These are phyloP conservation scores for Penaeus chinensis DNA, from an alignment of 1,140 invertebrate species.

Conservation along the genomic window DNA sequence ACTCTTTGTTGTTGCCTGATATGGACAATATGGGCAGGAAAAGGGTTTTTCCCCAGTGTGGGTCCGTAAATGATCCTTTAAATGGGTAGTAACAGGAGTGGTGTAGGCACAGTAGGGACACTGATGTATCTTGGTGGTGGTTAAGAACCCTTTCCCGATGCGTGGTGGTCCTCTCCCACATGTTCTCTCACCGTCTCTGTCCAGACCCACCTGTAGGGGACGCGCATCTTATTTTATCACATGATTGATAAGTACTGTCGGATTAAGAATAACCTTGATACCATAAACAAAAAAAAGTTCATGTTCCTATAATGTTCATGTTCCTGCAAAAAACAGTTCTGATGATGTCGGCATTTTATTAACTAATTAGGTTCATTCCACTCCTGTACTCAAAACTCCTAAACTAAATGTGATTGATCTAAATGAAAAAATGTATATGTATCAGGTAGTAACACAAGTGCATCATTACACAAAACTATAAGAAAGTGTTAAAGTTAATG, in stretches of 20 bases:
- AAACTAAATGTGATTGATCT: too few relatives aligned
- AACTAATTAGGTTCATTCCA: too few relatives aligned
- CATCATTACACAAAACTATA: too few relatives aligned
- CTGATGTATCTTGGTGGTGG: slow-evolving; percentile 47
- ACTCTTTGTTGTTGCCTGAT: slow-evolving; percentile 54
- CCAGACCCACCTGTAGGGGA: slow-evolving; percentile 49
- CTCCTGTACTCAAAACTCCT: too few relatives aligned
- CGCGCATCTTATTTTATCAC: slow-evolving; percentile 36
- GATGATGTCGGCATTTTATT: too few relatives aligned
- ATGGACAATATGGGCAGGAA: slow-evolving; percentile 47
- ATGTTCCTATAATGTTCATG: too few relatives aligned
- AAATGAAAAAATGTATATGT: too few relatives aligned
- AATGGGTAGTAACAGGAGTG: slow-evolving; percentile 53
- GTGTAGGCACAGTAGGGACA: slow-evolving; percentile 57
- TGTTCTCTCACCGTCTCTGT: slow-evolving; percentile 30
- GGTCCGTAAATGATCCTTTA: slow-evolving; percentile 54
- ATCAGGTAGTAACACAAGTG: too few relatives aligned
- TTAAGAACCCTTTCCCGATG: slow-evolving; percentile 17
- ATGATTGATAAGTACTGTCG: neutral
- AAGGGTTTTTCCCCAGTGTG: slow-evolving; percentile 55
- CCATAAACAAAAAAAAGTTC: too few relatives aligned
- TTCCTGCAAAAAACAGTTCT: too few relatives aligned
- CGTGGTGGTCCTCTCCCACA: slow-evolving; percentile 16
- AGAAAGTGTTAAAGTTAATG: too few relatives aligned
- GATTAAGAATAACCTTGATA: too few relatives aligned